Base-by-base conservation (phyloP, 1,140 invertebrate species). In the Drosophila navojoa region DNA sequence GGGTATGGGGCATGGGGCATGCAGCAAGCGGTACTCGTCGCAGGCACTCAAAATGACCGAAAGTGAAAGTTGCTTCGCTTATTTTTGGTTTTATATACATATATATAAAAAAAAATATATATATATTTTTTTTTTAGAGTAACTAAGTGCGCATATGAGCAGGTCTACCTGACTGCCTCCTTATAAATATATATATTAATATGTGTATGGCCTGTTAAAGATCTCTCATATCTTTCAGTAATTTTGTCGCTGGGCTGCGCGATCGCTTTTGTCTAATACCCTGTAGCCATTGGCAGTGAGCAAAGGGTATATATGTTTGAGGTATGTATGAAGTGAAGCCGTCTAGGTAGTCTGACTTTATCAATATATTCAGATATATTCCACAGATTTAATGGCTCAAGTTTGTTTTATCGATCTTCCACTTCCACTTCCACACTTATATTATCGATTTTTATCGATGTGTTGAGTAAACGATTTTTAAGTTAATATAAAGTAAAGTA, bases 11-110 rank as follows among this genome's bases (percentile, higher is more conserved):
- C 29, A 47, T 4, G 42, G 45, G 61, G 22, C 47, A 49, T 45
- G 29, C 19, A 29, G 45, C 49, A 19, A 4, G 44, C 61, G 69
- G 47, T 58, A 54, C 66, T 62, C 44, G 53, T 71, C 61, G 16
- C 61, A 60, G 63, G 47, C 62, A 66, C 60, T 50, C 55, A 13
- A 35, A 58, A 63, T 40, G 55, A 58, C 55, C 70, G 82, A 90
- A 90, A 90, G 86, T 90, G 86, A 90, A 90, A 90, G 86, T 90
- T 90, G 66, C 60, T 76, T 71, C 68, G 76, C 52, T 35, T 54
- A n/a, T 29, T 29, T 52, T 15, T 22, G 4, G 4, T 25, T 25
- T 49, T n/a, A 42, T 42, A n/a, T n/a, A n/a, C n/a, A n/a, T n/a
- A n/a, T n/a, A n/a, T n/a, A n/a, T n/a, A n/a, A n/a, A n/a, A n/a